Evolutionary conservation across 2,888 invertebrate genomes (phyloP), one percentile per base, ranked within the genome.

Genomic region (Euphydryas editha): DNA sequence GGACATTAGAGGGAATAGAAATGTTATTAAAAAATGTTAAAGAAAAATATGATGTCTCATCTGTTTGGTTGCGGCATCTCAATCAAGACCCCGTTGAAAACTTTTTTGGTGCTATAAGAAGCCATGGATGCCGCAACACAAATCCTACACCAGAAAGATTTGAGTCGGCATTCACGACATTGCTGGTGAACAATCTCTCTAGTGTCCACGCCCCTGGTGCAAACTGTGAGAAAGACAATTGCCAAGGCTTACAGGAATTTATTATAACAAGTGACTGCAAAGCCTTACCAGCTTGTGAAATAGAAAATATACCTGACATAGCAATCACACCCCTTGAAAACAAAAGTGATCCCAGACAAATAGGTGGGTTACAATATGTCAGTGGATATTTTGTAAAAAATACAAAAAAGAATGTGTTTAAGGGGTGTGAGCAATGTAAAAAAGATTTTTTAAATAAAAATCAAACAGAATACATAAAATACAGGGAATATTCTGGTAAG

Each of bases 181-280:
- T n/a, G n/a, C n/a, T n/a, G n/a, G n/a, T n/a, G n/a, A n/a, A n/a
- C n/a, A n/a, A n/a, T n/a, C n/a, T n/a, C n/a, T n/a, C n/a, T n/a
- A n/a, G n/a, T n/a, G n/a, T n/a, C 63, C 73, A 74, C 62, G 66
- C 72, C 62, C 72, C 69, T 8, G 73, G 68, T 10, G 57, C 63
- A 13, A 72, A 74, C 58, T 73, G 72, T 69, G 72, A 74, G 59
- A 54, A 21, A 3, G 71, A 70, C 30, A 42, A 47, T 21, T 66
- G 68, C 18, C 8, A 54, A 6, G 17, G 58, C 1, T 18, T 72
- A 10, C 54, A 62, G 30, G 42, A 57, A 57, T 58, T 64, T 11
- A 24, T 51, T 21, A 58, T 61, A 60, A 51, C 54, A 51, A 11
- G 18, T 37, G 57, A 39, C n/a, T n/a, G 42, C 42, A 44, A 20